A percentile compares a stretch with the other conserved stretches of the same genome.
Evolutionary conservation across 2,113 vertebrate species (phyloP).

Genomic region (Pygoscelis adeliae): DNA sequence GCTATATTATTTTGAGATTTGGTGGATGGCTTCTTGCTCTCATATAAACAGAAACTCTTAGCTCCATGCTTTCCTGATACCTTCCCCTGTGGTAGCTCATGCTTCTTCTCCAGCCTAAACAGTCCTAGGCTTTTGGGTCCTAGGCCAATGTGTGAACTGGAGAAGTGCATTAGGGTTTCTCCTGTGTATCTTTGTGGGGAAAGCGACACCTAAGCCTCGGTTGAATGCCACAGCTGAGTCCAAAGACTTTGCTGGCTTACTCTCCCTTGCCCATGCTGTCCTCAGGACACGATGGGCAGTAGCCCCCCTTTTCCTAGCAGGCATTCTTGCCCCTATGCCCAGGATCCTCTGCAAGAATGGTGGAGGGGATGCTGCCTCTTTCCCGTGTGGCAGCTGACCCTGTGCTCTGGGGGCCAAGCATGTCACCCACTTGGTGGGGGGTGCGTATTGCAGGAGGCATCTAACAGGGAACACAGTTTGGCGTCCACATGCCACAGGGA

Average conservation of each 20-base stretch:
- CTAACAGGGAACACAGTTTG: not conserved
- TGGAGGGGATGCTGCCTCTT: not conserved
- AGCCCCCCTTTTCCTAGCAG: not conserved
- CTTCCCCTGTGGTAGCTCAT: not conserved
- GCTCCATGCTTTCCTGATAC: not conserved
- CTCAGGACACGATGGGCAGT: not conserved
- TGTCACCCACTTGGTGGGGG: not conserved
- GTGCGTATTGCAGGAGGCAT: not conserved
- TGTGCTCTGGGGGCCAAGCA: not conserved
- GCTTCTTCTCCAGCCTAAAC: not conserved
- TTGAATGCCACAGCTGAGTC: not conserved
- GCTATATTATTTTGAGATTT: not conserved
- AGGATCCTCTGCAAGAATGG: not conserved
- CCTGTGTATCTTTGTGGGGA: not conserved
- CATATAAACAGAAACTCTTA: not conserved
- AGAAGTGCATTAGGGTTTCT: not conserved
- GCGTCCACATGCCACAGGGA: not conserved
- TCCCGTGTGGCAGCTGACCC: not conserved
- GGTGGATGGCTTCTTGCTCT: not conserved
- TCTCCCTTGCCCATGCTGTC: not conserved
- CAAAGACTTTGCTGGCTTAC: not conserved
- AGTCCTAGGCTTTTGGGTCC: not conserved
- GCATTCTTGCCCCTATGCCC: not conserved
- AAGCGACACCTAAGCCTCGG: not conserved
- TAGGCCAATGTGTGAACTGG: not conserved